phyloP scores from a whole-genome alignment of 2,888 invertebrate species.

The Nomada fabriciana region DNA sequence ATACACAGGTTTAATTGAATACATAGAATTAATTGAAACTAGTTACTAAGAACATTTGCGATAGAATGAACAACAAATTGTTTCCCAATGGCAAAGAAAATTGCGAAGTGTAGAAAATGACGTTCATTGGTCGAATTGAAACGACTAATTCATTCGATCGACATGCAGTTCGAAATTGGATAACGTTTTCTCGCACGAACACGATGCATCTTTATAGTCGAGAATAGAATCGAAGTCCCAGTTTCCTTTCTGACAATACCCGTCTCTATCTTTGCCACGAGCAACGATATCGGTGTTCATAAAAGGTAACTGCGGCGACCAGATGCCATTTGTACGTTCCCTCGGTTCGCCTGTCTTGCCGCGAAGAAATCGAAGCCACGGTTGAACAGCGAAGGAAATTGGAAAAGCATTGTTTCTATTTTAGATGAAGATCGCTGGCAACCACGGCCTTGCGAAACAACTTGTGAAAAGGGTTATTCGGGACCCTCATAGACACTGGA shows the following conservation, averaged over 20 bases:
- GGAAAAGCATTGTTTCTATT: conserved; percentile 42
- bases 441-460: conserved; percentile 1
- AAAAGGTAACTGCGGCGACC: conserved; percentile 51
- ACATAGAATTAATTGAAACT: no score
- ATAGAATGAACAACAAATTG: no score
- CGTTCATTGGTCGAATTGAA: no score
- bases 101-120: background rate
- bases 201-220: background rate
- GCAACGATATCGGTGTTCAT: conserved; percentile 37
- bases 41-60: no score
- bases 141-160: conserved; percentile 5
- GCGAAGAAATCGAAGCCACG: conserved; percentile 38
- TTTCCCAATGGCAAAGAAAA: no score
- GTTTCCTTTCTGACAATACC: background rate
- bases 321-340: conserved; percentile 31
- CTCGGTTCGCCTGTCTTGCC: conserved; percentile 22
- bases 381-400: conserved; percentile 49
- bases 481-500: background rate
- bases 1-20: no score
- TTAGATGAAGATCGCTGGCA: background rate
- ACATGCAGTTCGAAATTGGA: background rate
- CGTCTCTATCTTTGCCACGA: background rate
- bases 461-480: conserved; percentile 48
- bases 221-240: background rate
- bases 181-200: background rate